These are phyloP conservation scores for Resseliella maxima DNA, from an alignment of 2,888 invertebrate genomes.

Conservation along the genomic window DNA sequence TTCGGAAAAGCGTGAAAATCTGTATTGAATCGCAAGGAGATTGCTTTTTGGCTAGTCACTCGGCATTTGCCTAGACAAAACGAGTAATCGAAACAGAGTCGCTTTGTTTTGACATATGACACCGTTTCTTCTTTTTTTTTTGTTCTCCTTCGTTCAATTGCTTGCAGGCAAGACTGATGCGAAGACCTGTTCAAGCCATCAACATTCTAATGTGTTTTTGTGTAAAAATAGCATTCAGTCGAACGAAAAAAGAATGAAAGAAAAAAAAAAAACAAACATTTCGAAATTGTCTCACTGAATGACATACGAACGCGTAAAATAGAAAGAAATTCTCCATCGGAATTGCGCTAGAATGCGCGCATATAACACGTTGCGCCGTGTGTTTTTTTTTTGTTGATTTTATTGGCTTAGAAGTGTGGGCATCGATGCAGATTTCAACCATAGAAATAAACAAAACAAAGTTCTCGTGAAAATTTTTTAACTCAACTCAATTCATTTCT, in stretches of 20 bases:
- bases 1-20: conserved; percentile 32
- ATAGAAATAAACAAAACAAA: too few species aligned
- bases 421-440: neutral
- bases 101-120: neutral
- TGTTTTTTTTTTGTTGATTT: neutral
- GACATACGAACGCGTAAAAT: neutral
- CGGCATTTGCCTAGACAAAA: neutral
- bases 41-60: neutral
- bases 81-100: neutral
- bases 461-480: neutral
- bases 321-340: neutral
- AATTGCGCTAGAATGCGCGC: conserved; percentile 29
- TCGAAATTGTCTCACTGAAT: conserved; percentile 32
- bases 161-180: neutral
- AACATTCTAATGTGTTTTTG: conserved; percentile 33
- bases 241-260: too few species aligned
- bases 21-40: neutral
- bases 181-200: conserved; percentile 25
- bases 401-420: neutral
- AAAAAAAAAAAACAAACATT: too few species aligned
- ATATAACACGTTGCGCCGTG: too few species aligned
- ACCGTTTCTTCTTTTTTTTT: neutral
- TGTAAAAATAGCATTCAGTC: neutral
- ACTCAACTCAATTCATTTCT: neutral
- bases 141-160: neutral